Conservation (phyloP, 2,888 invertebrate species). For the Neoaliturus tenellus region DNA sequence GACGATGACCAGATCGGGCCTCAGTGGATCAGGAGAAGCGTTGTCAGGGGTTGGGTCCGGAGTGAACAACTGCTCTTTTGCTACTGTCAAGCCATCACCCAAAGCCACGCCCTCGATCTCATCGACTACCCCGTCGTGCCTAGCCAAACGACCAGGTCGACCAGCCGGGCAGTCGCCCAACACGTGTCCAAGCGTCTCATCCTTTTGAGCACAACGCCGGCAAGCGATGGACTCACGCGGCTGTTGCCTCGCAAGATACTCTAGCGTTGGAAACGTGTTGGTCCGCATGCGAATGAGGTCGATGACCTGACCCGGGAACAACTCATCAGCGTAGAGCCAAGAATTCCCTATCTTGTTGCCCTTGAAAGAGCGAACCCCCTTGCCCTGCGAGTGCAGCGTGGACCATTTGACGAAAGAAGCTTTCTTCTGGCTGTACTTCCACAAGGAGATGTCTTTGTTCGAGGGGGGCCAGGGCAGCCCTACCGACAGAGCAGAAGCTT, state of each 20-base stretch:
- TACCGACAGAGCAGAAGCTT: not conserved
- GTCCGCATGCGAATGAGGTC: constrained; percentile 68
- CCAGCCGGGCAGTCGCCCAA: constrained; percentile 64
- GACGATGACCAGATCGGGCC: constrained; percentile 68
- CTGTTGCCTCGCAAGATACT: not conserved
- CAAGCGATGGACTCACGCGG: constrained; percentile 60
- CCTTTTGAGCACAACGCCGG: constrained; percentile 65
- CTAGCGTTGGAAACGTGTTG: constrained; percentile 65
- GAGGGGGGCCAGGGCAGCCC: not conserved
- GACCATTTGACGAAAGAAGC: not conserved
- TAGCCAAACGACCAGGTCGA: constrained; percentile 49
- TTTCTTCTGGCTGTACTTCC: not conserved
- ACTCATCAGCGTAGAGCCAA: constrained; percentile 54
- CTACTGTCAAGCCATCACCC: not conserved
- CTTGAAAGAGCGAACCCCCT: constrained; percentile 53
- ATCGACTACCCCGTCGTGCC: constrained; percentile 59
- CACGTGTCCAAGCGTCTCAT: constrained; percentile 69
- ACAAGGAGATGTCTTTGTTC: not conserved
- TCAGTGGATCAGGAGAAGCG: constrained; percentile 57
- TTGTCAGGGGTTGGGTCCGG: not conserved
- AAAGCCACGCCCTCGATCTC: not conserved
- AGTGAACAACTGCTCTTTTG: constrained; percentile 43
- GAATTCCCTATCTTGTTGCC: constrained; percentile 65
- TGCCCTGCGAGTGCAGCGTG: not conserved
- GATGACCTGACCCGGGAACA: no score